Evolutionary conservation across 1,140 invertebrate genomes (phyloP).

Genomic region (Trichoplusia ni): DNA sequence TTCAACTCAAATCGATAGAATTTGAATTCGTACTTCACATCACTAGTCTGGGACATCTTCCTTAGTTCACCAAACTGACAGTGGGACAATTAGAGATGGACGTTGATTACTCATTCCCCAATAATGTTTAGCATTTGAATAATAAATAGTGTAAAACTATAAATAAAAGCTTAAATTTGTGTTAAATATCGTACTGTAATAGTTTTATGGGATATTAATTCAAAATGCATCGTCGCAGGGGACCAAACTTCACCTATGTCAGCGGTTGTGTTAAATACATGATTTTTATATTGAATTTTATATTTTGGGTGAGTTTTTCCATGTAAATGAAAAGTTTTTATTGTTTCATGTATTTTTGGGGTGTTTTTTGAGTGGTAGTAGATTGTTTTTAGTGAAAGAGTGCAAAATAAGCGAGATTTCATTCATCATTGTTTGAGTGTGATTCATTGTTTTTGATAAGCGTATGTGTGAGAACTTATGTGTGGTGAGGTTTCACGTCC

Average conservation of each 20-base stretch:
- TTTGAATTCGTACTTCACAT: no score
- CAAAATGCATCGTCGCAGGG: constrained; percentile 81
- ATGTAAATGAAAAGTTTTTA: constrained; percentile 15
- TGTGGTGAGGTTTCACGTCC: constrained; percentile 4
- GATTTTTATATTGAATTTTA: constrained; percentile 95
- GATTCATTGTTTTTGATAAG: constrained; percentile 44
- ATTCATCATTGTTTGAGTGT: constrained; percentile 37
- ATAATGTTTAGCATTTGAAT: constrained; percentile 13
- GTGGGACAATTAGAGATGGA: constrained; percentile 1
- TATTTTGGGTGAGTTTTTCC: constrained; percentile 91
- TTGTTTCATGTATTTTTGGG: not conserved
- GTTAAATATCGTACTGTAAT: not conserved
- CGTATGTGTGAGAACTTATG: constrained; percentile 7
- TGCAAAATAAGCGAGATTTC: constrained; percentile 17
- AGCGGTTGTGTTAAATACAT: constrained; percentile 97
- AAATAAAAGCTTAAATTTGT: not conserved
- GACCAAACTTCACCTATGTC: constrained; percentile 86
- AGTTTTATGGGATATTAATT: constrained; percentile 33
- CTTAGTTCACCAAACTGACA: not conserved
- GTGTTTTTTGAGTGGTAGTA: not conserved
- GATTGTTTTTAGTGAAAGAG: constrained; percentile 2
- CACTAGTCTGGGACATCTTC: not conserved
- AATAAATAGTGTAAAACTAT: not conserved
- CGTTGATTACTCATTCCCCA: constrained; percentile 22
- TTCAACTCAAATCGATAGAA: no score